Conservation (phyloP, 2,888 invertebrate species). For the Drosophila nigritarsus region DNA sequence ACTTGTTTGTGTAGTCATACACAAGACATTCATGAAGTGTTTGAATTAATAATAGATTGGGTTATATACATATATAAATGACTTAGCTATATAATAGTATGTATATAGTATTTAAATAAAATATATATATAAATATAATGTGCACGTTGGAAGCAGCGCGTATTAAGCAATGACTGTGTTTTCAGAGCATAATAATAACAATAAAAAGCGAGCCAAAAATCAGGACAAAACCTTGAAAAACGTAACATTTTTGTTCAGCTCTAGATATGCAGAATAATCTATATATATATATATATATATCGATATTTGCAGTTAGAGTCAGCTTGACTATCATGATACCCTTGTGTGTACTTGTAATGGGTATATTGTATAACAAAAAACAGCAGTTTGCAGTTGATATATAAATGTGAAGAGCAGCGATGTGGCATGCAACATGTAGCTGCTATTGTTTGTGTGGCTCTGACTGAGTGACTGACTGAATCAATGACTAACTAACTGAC, state of each 20-base stretch:
- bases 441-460: constrained; percentile 10
- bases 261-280: background rate
- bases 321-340: background rate
- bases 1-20: background rate
- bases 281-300: background rate
- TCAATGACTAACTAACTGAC: constrained; percentile 14
- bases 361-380: background rate
- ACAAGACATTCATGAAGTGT: too few species aligned
- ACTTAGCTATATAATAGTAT: background rate
- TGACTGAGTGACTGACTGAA: constrained; percentile 5
- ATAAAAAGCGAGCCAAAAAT: background rate
- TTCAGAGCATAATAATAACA: background rate
- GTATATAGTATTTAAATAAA: too few species aligned
- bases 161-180: too few species aligned
- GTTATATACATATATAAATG: too few species aligned
- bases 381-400: background rate
- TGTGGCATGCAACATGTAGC: constrained; percentile 48
- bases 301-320: background rate
- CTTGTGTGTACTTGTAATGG: background rate
- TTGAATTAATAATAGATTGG: too few species aligned
- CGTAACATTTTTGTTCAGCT: accelerated
- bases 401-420: constrained; percentile 57
- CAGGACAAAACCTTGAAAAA: background rate
- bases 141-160: background rate
- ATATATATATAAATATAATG: too few species aligned